Evolutionary conservation across 2,113 vertebrate species (phyloP).

Genomic region (Oophaga pumilio): DNA sequence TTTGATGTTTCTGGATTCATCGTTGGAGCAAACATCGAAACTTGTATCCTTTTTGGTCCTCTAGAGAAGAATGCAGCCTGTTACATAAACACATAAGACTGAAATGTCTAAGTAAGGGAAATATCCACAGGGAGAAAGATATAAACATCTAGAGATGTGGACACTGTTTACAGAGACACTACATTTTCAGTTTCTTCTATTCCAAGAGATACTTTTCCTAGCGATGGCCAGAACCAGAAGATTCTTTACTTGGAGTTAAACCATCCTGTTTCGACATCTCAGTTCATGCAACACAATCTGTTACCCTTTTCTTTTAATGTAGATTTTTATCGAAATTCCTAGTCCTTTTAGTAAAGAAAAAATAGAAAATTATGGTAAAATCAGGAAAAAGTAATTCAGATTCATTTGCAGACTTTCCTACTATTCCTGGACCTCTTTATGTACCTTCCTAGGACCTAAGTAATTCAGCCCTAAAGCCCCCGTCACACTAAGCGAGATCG

Average conservation of each 20-base stretch:
- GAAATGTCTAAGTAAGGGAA: slow-evolving; percentile 63
- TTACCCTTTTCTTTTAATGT: background rate
- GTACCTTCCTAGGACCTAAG: no score
- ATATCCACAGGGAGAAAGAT: slow-evolving; percentile 34
- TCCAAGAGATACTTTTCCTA: background rate
- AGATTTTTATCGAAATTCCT: background rate
- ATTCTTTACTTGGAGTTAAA: background rate
- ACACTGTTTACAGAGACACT: background rate
- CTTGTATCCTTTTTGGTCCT: slow-evolving; percentile 78
- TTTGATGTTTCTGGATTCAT: slow-evolving; percentile 85
- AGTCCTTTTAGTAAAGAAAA: background rate
- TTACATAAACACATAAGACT: slow-evolving; percentile 30
- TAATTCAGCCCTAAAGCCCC: no score
- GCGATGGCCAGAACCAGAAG: no score
- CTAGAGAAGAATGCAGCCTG: background rate
- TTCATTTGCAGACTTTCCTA: no score
- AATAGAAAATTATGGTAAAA: background rate
- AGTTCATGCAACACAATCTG: background rate
- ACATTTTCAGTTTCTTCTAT: slow-evolving; percentile 19
- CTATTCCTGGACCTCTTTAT: no score
- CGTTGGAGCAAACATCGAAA: slow-evolving; percentile 84
- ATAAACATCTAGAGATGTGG: slow-evolving; percentile 48
- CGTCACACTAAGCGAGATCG: no score
- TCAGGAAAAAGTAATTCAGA: no score
- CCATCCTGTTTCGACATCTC: background rate